phyloP scores from a whole-genome alignment of 2,888 invertebrate genomes.

The Lepas anatifera region DNA sequence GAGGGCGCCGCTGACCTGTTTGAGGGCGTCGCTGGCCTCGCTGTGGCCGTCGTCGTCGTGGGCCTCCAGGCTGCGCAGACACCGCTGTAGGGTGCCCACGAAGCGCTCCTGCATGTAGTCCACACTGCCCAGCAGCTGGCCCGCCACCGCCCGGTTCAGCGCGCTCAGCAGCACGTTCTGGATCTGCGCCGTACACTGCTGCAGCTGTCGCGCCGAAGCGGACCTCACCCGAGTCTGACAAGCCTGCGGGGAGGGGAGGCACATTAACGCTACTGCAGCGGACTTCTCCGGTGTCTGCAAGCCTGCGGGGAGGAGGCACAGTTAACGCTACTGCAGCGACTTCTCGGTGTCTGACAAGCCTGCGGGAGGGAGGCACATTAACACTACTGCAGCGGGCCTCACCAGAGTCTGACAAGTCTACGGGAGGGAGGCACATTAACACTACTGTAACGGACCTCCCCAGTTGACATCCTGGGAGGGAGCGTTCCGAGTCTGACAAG shows the following conservation, averaged over 20 bases:
- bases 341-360: too few species aligned
- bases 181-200: conserved; percentile 52
- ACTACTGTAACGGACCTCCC: too few species aligned
- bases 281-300: too few species aligned
- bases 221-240: not conserved
- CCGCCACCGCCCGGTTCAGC: conserved; percentile 63
- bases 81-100: conserved; percentile 68
- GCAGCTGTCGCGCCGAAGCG: conserved; percentile 33
- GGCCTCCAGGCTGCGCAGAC: conserved; percentile 50
- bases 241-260: not conserved
- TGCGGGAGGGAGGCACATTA: too few species aligned
- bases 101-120: conserved; percentile 70
- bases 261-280: too few species aligned
- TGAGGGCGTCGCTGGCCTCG: conserved; percentile 56
- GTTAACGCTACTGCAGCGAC: too few species aligned
- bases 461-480: too few species aligned
- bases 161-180: conserved; percentile 61
- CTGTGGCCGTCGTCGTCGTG: conserved; percentile 38
- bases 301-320: too few species aligned
- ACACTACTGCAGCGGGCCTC: too few species aligned
- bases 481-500: too few species aligned
- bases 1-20: conserved; percentile 47
- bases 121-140: conserved; percentile 62
- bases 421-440: too few species aligned
- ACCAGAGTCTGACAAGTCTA: too few species aligned